These are phyloP conservation scores for Furnarius figulus DNA, from an alignment of 2,113 vertebrate species.

Conservation along the genomic window DNA sequence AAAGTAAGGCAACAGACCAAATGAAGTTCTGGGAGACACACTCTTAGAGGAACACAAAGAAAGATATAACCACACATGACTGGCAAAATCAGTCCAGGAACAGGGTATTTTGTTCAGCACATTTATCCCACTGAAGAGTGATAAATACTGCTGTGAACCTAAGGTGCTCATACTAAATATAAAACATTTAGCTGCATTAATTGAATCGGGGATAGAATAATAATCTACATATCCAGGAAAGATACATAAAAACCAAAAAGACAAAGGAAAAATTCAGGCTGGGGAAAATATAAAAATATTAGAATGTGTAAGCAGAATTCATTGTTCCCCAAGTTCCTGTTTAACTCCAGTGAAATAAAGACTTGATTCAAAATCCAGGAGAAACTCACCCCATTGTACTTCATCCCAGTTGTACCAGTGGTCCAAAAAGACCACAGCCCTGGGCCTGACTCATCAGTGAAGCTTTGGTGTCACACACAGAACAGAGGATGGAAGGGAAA, in stretches of 20 bases:
- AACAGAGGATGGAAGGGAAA: background rate
- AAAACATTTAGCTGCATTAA: background rate
- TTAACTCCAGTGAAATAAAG: background rate
- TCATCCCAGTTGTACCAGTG: background rate
- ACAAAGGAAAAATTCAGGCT: background rate
- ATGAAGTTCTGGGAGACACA: background rate
- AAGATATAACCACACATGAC: background rate
- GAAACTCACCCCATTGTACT: background rate
- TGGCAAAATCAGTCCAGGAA: background rate
- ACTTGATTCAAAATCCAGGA: background rate
- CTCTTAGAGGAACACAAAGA: background rate
- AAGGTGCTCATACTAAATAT: background rate
- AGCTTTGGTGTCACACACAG: background rate
- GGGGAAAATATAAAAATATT: background rate
- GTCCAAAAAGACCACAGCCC: background rate
- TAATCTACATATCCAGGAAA: background rate
- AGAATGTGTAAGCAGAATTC: background rate
- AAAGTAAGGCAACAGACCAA: background rate
- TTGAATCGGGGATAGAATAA: background rate
- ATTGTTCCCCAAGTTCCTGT: background rate
- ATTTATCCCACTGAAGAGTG: background rate
- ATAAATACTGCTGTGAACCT: background rate
- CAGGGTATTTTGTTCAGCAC: background rate
- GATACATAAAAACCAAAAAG: background rate
- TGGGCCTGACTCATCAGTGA: background rate